Conservation (phyloP, 2,888 invertebrate genomes). For the Pseudolycoriella hygida region DNA sequence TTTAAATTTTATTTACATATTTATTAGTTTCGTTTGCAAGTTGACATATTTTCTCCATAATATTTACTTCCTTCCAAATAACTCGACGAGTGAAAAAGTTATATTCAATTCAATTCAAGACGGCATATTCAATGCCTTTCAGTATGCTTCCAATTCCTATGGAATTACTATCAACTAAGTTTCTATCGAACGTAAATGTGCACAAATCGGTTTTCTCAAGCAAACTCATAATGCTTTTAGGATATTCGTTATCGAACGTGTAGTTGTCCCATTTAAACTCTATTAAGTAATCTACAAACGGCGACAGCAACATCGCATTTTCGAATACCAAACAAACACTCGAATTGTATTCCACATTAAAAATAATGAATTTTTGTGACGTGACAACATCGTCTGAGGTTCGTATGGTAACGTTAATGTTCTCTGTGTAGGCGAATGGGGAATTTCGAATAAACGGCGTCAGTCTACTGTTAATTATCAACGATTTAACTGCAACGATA, state of each 20-base stretch:
- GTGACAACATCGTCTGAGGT: neutral
- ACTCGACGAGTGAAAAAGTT: no score
- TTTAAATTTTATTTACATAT: no score
- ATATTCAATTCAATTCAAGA: no score
- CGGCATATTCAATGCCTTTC: conserved; percentile 20
- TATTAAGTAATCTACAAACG: conserved; percentile 22
- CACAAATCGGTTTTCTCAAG: conserved; percentile 6
- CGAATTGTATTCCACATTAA: conserved; percentile 8
- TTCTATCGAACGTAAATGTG: conserved; percentile 4
- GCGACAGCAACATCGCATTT: conserved; percentile 20
- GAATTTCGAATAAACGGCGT: conserved; percentile 15
- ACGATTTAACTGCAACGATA: conserved; percentile 22
- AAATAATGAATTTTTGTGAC: conserved; percentile 7
- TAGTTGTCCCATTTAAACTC: conserved; percentile 21
- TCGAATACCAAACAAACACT: conserved; percentile 16
- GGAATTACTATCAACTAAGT: conserved; percentile 16
- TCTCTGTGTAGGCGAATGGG: neutral
- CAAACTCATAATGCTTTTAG: conserved; percentile 22
- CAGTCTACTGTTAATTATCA: conserved; percentile 24
- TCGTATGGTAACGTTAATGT: neutral
- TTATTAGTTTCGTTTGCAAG: no score
- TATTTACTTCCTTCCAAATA: no score
- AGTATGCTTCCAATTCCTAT: conserved; percentile 19
- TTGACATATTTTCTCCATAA: no score
- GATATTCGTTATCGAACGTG: conserved; percentile 25